Evolutionary conservation across 2,888 invertebrate species (phyloP), one percentile per base, ranked within the genome.

Genomic region (Sarcophaga subvicina): DNA sequence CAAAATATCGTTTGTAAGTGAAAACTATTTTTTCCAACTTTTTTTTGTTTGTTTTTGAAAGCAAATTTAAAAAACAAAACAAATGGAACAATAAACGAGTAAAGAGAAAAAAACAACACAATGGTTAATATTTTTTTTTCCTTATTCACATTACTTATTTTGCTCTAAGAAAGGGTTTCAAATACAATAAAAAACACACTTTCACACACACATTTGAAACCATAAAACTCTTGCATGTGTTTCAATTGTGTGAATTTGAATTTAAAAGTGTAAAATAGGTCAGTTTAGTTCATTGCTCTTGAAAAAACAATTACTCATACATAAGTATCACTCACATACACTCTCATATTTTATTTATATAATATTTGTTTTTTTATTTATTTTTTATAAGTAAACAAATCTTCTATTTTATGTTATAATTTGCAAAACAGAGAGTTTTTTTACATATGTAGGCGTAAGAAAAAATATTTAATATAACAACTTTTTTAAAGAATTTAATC

Each of bases 1-100:
- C 6, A 63, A n/a, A 71, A 82, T 71, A 79, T 79, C 82, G 66
- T 86, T 82, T 62, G 75, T 75, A 75, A 64, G 62, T 75, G 47
- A 77, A 75, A 85, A 80, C 62, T 69, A 66, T 22, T 25, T 72
- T 72, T 64, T 75, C 59, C 10, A 6, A 6, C 12, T 62, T 37
- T 25, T 37, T 37, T 37, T 37, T 2, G 2, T 37, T 37, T 37
- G 8, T 37, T 37, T 37, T 37, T 37, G 6, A 8, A 37, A 37
- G 10, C 8, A 37, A 37, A 37, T 37, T 37, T 8, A 37, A 37
- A 37, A 54, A 79, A 71, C 6, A 70, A 45, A 66, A 60, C 11
- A 71, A 63, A 72, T 11, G 45, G 64, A 63, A 67, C 64, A 25
- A 49, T 37, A 47, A 47, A n/a, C 20, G 27, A 37, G 37, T 37